phyloP scores from a whole-genome alignment of 1,140 invertebrate genomes.

The Apis dorsata region DNA sequence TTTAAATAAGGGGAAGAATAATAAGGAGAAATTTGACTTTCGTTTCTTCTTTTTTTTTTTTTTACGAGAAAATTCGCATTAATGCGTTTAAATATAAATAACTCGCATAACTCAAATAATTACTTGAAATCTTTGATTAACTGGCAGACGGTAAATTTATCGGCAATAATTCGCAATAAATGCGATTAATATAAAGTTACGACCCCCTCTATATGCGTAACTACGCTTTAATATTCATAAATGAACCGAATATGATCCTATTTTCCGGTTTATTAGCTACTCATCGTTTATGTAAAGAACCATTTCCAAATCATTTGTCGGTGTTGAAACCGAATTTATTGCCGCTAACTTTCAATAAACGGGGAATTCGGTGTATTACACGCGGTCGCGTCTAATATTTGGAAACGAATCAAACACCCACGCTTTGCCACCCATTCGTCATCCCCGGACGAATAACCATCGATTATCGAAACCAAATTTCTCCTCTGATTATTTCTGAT shows the following conservation, averaged over 20 bases:
- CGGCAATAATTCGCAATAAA: conserved; percentile 13
- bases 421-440: neutral
- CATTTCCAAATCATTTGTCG: conserved; percentile 32
- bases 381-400: neutral
- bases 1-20: too few species aligned
- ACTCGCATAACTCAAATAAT: neutral
- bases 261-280: conserved; percentile 16
- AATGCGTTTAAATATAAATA: too few species aligned
- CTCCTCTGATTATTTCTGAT: neutral
- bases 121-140: conserved; percentile 1
- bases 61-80: too few species aligned
- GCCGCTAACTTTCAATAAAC: conserved; percentile 24
- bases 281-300: conserved; percentile 22
- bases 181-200: conserved; percentile 21
- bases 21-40: too few species aligned
- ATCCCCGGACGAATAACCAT: too few species aligned
- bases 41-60: too few species aligned
- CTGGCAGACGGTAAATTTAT: conserved; percentile 1
- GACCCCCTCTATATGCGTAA: neutral
- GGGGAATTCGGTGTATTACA: neutral
- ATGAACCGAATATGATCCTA: conserved; percentile 16
- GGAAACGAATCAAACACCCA: neutral
- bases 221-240: conserved; percentile 9
- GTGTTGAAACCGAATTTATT: neutral
- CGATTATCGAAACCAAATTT: neutral